These are phyloP conservation scores for Drosophila kepulauana DNA, from an alignment of 1,140 invertebrate genomes.

Conservation along the genomic window DNA sequence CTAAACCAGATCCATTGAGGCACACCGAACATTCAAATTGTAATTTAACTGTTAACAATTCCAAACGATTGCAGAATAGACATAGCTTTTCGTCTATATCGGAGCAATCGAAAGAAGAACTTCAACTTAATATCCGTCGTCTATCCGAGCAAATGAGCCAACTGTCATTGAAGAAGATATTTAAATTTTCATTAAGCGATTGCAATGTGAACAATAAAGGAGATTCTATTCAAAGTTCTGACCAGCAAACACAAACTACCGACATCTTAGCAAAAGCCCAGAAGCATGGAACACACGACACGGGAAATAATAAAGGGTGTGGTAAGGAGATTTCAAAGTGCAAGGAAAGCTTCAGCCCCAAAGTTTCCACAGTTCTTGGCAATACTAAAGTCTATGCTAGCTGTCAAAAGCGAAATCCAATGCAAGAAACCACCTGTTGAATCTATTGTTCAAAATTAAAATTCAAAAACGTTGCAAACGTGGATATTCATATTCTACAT, in stretches of 20 bases:
- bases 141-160: constrained; percentile 76
- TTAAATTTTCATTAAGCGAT: constrained; percentile 56
- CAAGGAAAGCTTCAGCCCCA: constrained; percentile 41
- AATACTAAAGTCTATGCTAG: constrained; percentile 52
- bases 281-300: constrained; percentile 22
- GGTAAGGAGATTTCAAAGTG: constrained; percentile 28
- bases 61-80: constrained; percentile 61
- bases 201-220: constrained; percentile 55
- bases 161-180: constrained; percentile 35
- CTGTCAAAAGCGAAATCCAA: constrained; percentile 65
- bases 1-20: constrained; percentile 19
- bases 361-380: constrained; percentile 52
- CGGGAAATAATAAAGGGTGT: constrained; percentile 37
- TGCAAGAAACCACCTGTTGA: constrained; percentile 81
- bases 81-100: constrained; percentile 78
- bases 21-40: constrained; percentile 35
- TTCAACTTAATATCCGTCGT: constrained; percentile 77
- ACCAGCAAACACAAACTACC: constrained; percentile 13
- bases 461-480: constrained; percentile 30
- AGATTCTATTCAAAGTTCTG: constrained; percentile 11
- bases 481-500: constrained; percentile 54
- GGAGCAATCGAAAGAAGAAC: constrained; percentile 64
- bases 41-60: constrained; percentile 52
- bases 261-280: background rate
- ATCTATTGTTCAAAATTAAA: constrained; percentile 54